Evolutionary conservation across 2,888 invertebrate genomes (phyloP).

Genomic region (Melanargia galathea): DNA sequence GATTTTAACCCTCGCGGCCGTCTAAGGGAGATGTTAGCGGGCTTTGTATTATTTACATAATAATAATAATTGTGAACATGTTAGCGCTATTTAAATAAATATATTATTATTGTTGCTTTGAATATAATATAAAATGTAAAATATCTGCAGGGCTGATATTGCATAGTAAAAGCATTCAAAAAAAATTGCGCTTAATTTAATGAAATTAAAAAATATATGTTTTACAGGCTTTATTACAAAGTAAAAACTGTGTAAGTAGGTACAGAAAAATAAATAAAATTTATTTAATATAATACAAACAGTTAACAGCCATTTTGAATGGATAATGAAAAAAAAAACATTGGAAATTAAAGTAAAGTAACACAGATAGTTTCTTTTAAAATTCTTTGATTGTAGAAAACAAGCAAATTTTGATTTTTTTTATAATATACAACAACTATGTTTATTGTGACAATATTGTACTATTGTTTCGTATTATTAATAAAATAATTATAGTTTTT

Average conservation of each 20-base stretch:
- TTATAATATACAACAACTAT: not conserved
- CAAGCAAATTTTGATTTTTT: not conserved
- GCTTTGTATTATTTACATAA: slow-evolving; percentile 54
- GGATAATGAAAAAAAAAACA: not conserved
- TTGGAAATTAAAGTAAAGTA: not conserved
- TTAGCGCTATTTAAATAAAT: slow-evolving; percentile 31
- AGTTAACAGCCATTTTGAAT: slow-evolving; percentile 4
- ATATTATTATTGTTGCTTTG: slow-evolving; percentile 8
- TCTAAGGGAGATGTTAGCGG: slow-evolving; percentile 48
- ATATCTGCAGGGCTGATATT: not conserved
- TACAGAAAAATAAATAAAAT: slow-evolving; percentile 18
- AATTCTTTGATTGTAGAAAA: not conserved
- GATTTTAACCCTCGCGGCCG: slow-evolving; percentile 60
- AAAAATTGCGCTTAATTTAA: not conserved
- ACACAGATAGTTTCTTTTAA: slow-evolving; percentile 2
- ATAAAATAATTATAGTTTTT: not conserved
- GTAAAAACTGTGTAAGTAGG: slow-evolving; percentile 1
- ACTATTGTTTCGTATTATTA: slow-evolving; percentile 14
- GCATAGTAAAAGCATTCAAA: not conserved
- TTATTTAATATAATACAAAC: not conserved
- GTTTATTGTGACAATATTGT: slow-evolving; percentile 7
- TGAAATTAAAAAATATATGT: not conserved
- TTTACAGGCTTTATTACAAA: slow-evolving; percentile 15
- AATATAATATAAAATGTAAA: not conserved
- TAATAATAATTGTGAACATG: slow-evolving; percentile 44